Conservation (phyloP, 1,140 invertebrate genomes). For the Drosophila pseudoobscura region DNA sequence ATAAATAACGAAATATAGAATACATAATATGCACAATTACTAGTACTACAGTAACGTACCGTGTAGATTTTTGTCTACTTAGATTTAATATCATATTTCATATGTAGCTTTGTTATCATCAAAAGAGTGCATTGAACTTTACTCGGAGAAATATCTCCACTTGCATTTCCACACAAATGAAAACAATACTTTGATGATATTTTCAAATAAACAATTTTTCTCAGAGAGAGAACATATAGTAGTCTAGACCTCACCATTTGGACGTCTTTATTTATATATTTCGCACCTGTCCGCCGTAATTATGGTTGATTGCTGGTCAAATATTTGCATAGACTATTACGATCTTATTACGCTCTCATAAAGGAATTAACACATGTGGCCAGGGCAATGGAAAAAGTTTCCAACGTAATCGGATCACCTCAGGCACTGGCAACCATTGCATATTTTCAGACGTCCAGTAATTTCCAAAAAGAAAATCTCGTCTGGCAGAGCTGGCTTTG, state of each 20-base stretch:
- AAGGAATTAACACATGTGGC: conserved; percentile 62
- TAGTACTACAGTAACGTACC: too few relatives aligned
- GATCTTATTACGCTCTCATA: conserved; percentile 32
- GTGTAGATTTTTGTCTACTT: background rate
- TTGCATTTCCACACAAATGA: background rate
- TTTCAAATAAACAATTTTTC: conserved; percentile 12
- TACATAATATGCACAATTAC: too few relatives aligned
- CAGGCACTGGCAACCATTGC: conserved; percentile 26
- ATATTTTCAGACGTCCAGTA: conserved; percentile 51
- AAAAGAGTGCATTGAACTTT: background rate
- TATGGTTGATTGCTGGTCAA: conserved; percentile 40
- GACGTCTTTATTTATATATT: conserved; percentile 18
- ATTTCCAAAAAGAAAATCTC: conserved; percentile 30
- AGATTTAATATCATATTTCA: background rate
- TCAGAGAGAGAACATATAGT: background rate
- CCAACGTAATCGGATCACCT: conserved; percentile 36
- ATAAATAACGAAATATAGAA: too few relatives aligned
- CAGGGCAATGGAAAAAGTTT: conserved; percentile 34
- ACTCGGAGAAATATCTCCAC: background rate
- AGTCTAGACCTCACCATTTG: background rate
- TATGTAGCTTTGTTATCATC: conserved; percentile 5
- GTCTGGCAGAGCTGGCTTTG: background rate
- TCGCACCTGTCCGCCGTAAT: conserved; percentile 51
- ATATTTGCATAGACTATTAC: conserved; percentile 51
- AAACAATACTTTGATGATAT: conserved; percentile 3